Conservation (phyloP, 2,113 vertebrate species). For the Neopipo cinnamomea region DNA sequence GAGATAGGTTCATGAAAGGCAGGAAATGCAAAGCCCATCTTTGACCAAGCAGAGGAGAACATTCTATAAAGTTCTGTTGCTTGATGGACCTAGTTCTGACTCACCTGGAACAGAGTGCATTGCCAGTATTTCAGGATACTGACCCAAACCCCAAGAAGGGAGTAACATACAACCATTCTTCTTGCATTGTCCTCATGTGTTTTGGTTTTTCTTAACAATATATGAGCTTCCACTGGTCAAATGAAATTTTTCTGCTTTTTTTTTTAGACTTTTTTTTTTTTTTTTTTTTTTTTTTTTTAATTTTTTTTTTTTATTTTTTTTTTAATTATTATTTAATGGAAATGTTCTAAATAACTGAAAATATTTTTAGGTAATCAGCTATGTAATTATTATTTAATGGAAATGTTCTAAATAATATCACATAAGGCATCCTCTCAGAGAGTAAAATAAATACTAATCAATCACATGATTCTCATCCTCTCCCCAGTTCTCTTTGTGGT, state of each 20-base stretch:
- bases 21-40: not conserved
- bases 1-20: not conserved
- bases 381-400: not conserved
- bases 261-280: not conserved
- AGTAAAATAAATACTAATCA: not conserved
- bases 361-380: not conserved
- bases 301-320: no score
- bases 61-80: not conserved
- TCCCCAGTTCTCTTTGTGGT: not conserved
- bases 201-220: not conserved
- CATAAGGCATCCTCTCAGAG: not conserved
- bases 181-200: not conserved
- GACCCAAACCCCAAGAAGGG: not conserved
- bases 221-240: not conserved
- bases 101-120: not conserved
- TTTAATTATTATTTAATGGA: no score
- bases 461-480: not conserved
- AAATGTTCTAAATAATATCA: not conserved
- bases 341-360: no score
- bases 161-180: not conserved
- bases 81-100: not conserved
- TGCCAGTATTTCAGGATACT: not conserved
- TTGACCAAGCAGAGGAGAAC: not conserved
- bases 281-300: not conserved
- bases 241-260: not conserved